A percentile compares a stretch with the other conserved stretches of the same genome.
Conservation (phyloP, 2,888 invertebrate species). For the Theretra japonica region DNA sequence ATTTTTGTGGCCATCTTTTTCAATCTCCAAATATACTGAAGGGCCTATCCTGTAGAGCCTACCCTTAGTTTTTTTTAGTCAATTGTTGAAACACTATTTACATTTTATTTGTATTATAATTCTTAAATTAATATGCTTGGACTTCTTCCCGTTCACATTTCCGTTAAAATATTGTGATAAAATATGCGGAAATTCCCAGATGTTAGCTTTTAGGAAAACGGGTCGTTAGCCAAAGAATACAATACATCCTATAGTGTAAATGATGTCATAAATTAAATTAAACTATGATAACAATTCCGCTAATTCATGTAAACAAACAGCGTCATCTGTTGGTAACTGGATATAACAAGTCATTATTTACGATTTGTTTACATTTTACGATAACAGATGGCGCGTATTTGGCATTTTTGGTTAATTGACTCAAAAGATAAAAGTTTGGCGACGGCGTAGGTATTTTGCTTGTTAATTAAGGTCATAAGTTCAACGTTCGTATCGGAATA, state of each 20-base stretch:
- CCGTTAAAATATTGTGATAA: not conserved
- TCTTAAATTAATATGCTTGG: too few species aligned
- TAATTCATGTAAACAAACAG: not conserved
- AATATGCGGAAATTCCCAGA: not conserved
- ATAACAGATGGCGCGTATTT: slow-evolving; percentile 3
- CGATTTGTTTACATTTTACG: not conserved
- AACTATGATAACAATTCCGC: not conserved
- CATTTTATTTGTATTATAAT: too few species aligned
- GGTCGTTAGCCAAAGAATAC: not conserved
- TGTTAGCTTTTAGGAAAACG: not conserved
- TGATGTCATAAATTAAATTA: slow-evolving; percentile 3
- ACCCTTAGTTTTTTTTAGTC: too few species aligned
- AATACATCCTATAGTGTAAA: not conserved
- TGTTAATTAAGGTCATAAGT: too few species aligned
- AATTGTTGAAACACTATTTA: too few species aligned
- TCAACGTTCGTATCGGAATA: too few species aligned
- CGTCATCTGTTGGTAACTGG: not conserved
- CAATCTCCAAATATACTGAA: too few species aligned
- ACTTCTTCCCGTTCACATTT: too few species aligned
- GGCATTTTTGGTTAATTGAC: not conserved
- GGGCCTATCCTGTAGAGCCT: too few species aligned
- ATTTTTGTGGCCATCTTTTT: too few species aligned
- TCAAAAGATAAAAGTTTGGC: too few species aligned
- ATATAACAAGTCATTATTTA: not conserved
- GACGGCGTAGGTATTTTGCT: too few species aligned